These are phyloP conservation scores for Semnornis frantzii DNA, from an alignment of 2,113 vertebrate genomes.

Conservation along the genomic window DNA sequence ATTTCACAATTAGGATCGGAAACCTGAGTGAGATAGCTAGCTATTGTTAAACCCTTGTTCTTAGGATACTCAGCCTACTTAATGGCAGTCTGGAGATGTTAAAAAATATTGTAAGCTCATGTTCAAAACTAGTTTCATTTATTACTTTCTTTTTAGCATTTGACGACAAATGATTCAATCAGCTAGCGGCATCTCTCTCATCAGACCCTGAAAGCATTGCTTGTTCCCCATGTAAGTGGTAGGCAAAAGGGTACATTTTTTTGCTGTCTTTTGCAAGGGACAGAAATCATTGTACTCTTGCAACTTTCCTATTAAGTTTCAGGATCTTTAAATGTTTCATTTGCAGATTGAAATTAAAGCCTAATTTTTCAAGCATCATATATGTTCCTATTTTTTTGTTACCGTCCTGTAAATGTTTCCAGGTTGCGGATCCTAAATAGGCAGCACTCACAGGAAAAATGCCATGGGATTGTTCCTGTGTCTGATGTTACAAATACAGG, in stretches of 20 bases:
- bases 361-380: neutral
- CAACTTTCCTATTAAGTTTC: neutral
- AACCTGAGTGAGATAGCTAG: neutral
- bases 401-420: neutral
- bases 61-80: neutral
- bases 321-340: conserved; percentile 20
- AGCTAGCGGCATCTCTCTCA: neutral
- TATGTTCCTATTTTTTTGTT: neutral
- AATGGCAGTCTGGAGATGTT: neutral
- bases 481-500: neutral
- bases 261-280: neutral
- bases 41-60: neutral
- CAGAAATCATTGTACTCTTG: neutral
- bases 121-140: neutral
- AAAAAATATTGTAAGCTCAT: neutral
- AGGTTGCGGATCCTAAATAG: neutral
- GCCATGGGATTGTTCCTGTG: neutral
- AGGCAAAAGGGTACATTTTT: neutral
- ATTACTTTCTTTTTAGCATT: conserved; percentile 8
- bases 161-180: neutral
- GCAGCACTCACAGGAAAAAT: neutral
- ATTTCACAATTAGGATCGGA: neutral
- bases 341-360: neutral
- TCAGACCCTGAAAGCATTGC: neutral
- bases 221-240: neutral